Evolutionary conservation across 2,797 vertebrate species (phyloP).

Genomic region (Botia kubotai): DNA sequence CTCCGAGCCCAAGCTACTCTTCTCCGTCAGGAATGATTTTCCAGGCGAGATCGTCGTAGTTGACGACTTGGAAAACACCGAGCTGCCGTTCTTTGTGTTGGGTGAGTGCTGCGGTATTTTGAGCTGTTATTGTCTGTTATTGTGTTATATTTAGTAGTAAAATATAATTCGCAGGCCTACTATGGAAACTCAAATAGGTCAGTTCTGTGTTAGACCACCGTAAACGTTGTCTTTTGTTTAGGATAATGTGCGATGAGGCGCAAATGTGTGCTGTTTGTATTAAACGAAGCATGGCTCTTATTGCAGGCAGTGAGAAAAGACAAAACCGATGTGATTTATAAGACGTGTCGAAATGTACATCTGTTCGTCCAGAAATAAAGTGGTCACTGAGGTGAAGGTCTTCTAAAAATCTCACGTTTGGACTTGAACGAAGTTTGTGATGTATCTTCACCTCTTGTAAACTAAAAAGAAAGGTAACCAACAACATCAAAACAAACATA

Average conservation of each 20-base stretch:
- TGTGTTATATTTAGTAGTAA: neutral
- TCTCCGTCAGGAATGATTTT: slow-evolving; percentile 98
- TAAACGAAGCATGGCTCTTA: neutral
- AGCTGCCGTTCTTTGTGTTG: slow-evolving; percentile 96
- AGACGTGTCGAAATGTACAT: neutral
- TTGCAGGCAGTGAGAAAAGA: neutral
- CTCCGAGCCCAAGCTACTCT: slow-evolving; percentile 98
- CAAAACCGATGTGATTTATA: neutral
- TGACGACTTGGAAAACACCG: slow-evolving; percentile 98
- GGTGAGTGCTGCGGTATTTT: slow-evolving; percentile 80
- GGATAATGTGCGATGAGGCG: neutral
- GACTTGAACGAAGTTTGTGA: slow-evolving; percentile 33
- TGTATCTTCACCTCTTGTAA: neutral
- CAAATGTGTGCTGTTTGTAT: neutral
- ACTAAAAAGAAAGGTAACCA: neutral
- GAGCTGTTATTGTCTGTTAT: neutral
- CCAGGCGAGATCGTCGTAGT: slow-evolving; percentile 95
- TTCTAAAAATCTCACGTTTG: neutral
- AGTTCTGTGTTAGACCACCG: neutral
- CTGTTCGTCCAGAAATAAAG: neutral
- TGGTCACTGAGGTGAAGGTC: neutral
- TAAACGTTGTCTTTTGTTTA: neutral
- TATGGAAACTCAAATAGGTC: slow-evolving; percentile 1
- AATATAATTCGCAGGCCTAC: slow-evolving; percentile 34
- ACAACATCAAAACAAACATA: no score